These are phyloP conservation scores for Tragelaphus strepsiceros DNA, from an alignment of 2,113 vertebrate genomes.

Conservation along the genomic window DNA sequence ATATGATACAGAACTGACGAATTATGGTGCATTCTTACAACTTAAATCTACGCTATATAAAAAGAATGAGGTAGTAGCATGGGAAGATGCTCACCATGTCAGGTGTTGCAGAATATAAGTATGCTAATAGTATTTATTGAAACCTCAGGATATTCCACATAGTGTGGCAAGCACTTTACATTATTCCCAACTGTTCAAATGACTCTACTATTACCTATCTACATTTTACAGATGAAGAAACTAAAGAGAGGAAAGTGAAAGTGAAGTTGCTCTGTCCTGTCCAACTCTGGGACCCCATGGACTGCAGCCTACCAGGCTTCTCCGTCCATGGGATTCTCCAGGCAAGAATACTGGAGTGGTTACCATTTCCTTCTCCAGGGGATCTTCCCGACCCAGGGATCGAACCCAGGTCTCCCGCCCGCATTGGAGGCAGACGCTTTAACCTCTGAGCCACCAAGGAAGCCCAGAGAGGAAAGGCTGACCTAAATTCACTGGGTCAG, in stretches of 20 bases:
- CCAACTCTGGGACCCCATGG: no score
- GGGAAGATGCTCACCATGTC: neutral
- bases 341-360: no score
- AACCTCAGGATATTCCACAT: neutral
- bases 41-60: neutral
- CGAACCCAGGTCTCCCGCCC: accelerated
- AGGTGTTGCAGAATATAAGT: neutral
- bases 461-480: neutral
- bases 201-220: neutral
- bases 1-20: neutral
- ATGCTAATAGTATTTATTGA: neutral
- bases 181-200: neutral
- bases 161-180: neutral
- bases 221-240: neutral
- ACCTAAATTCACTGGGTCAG: neutral
- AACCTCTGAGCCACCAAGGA: no score
- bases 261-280: no score
- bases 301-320: no score
- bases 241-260: neutral
- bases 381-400: no score
- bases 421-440: no score
- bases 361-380: no score
- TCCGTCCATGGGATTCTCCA: no score
- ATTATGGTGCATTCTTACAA: neutral
- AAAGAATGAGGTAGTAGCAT: neutral